Conservation (phyloP, 2,113 vertebrate genomes). For the Thunnus thynnus region DNA sequence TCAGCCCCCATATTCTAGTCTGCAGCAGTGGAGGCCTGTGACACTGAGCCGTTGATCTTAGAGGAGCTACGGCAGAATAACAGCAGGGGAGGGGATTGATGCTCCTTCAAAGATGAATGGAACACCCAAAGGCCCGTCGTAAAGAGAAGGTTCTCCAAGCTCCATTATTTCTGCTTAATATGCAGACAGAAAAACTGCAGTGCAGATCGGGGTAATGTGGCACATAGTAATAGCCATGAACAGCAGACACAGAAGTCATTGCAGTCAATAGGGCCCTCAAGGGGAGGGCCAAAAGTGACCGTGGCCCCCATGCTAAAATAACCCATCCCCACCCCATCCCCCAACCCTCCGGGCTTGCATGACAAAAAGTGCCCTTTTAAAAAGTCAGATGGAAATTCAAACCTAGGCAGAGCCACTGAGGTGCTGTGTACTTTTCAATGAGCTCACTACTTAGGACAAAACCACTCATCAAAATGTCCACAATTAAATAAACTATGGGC, state of each 20-base stretch:
- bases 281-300: conserved; percentile 6
- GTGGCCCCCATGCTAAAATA: conserved; percentile 11
- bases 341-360: not conserved
- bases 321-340: not conserved
- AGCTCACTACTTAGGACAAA: not conserved
- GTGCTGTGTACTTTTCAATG: not conserved
- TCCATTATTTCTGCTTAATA: conserved; percentile 60
- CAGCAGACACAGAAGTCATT: conserved; percentile 22
- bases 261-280: conserved; percentile 36
- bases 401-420: conserved; percentile 3
- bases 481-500: not conserved
- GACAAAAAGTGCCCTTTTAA: conserved; percentile 14
- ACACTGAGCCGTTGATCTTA: conserved; percentile 39
- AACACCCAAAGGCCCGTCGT: conserved; percentile 49
- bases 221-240: conserved; percentile 37
- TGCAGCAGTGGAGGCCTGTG: conserved; percentile 23
- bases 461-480: not conserved
- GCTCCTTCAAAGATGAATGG: conserved; percentile 54
- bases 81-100: conserved; percentile 32
- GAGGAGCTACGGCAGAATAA: conserved; percentile 24
- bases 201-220: conserved; percentile 40
- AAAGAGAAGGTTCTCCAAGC: conserved; percentile 46
- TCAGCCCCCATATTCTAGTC: conserved; percentile 31
- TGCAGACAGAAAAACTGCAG: conserved; percentile 43
- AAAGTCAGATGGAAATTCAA: conserved; percentile 23